These are phyloP conservation scores for Crocodylus rhombifer DNA, from an alignment of 2,797 vertebrate genomes.

Conservation along the genomic window DNA sequence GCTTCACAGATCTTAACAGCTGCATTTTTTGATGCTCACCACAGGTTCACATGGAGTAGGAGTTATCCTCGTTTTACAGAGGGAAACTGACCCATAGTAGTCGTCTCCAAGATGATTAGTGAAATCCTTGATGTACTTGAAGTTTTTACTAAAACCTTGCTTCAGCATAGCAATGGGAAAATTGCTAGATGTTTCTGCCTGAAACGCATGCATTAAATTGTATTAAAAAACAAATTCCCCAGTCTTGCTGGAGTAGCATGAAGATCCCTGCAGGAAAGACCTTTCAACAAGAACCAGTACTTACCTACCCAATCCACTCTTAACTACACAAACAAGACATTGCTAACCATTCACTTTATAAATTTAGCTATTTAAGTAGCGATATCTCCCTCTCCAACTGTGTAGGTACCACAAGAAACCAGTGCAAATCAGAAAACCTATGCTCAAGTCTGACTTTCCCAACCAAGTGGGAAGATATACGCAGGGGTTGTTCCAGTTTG, in stretches of 20 bases:
- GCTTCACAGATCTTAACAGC: background rate
- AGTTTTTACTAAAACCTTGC: background rate
- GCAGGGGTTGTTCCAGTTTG: background rate
- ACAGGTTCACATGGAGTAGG: background rate
- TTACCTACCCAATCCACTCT: background rate
- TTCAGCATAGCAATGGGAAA: background rate
- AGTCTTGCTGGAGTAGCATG: background rate
- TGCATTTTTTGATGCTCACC: background rate
- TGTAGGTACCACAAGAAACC: slow-evolving; percentile 52
- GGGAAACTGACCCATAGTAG: background rate
- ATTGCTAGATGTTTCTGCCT: background rate
- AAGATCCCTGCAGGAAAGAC: background rate
- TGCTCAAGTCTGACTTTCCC: slow-evolving; percentile 2
- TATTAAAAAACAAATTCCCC: background rate
- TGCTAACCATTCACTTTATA: background rate
- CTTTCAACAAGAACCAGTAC: background rate
- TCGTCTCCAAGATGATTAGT: background rate
- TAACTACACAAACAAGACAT: rapidly evolving
- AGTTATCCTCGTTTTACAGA: background rate
- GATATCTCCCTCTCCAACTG: background rate
- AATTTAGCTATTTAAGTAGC: background rate
- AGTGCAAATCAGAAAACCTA: slow-evolving; percentile 34
- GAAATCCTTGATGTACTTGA: too few relatives aligned
- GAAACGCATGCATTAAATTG: background rate
- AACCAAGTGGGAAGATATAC: background rate